Evolutionary conservation across 1,140 invertebrate genomes (phyloP).

Genomic region (Drosophila subpulchrella): DNA sequence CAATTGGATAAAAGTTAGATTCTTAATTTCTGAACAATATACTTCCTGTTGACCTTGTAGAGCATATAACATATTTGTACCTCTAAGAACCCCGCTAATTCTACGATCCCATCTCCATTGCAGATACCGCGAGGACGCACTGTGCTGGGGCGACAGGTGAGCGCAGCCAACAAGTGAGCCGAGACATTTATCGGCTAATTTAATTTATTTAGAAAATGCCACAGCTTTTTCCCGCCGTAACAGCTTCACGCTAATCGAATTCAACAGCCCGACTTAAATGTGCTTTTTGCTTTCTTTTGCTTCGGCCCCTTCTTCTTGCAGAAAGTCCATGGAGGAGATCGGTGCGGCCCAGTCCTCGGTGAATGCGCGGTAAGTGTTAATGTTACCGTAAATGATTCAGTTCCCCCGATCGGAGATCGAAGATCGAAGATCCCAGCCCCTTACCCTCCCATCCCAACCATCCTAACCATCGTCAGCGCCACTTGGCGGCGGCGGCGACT

Average conservation of each 20-base stretch:
- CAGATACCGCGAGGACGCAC: conserved; percentile 91
- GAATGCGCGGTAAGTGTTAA: conserved; percentile 88
- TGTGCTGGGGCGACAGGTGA: conserved; percentile 92
- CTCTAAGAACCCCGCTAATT: conserved; percentile 21
- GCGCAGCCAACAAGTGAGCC: conserved; percentile 80
- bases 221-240: conserved; percentile 62
- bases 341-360: conserved; percentile 87
- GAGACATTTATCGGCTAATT: conserved; percentile 84
- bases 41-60: conserved; percentile 52
- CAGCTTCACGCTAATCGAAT: conserved; percentile 70
- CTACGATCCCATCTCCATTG: conserved; percentile 83
- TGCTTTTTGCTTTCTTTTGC: conserved; percentile 38
- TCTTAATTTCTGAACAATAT: conserved; percentile 1
- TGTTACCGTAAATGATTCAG: conserved; percentile 79
- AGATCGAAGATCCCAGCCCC: not conserved
- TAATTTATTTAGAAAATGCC: conserved; percentile 84
- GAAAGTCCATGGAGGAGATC: conserved; percentile 89
- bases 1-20: not conserved
- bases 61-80: not conserved
- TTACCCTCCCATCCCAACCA: not conserved
- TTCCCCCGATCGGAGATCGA: not conserved
- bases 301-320: conserved; percentile 78
- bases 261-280: conserved; percentile 68
- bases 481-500: conserved; percentile 63
- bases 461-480: conserved; percentile 51